A percentile compares a stretch with the other conserved stretches of the same genome.
These are phyloP conservation scores for Cryptoblepharus egeriae DNA, from an alignment of 2,797 vertebrate genomes.

Conservation along the genomic window DNA sequence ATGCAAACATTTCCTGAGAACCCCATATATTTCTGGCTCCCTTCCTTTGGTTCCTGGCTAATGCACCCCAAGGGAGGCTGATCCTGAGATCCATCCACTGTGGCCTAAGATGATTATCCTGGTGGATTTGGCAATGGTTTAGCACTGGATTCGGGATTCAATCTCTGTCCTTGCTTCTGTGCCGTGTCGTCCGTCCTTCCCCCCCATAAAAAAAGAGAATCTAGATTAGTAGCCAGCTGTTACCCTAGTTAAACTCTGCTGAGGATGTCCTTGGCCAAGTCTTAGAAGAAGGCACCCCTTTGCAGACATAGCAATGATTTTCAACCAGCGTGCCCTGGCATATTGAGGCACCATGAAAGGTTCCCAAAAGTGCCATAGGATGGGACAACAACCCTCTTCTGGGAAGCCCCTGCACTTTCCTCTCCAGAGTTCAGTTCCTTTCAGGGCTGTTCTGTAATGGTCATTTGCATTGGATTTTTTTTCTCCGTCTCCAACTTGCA, in stretches of 20 bases:
- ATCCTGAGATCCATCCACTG: neutral
- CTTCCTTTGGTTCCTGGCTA: too few species aligned
- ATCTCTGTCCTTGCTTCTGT: neutral
- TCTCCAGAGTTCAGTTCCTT: neutral
- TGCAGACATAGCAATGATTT: too few species aligned
- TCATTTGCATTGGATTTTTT: neutral
- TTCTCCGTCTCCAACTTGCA: neutral
- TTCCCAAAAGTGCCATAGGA: too few species aligned
- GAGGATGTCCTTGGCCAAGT: neutral
- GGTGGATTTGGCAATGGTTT: neutral
- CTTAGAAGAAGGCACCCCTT: neutral
- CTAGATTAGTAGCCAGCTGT: conserved; percentile 9
- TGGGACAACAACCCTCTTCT: neutral
- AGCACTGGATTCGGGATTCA: neutral
- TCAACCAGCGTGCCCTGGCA: too few species aligned
- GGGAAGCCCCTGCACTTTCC: too few species aligned
- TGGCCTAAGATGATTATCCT: neutral
- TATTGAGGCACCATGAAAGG: too few species aligned
- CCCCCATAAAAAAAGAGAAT: too few species aligned
- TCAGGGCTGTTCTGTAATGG: neutral
- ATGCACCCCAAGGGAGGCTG: neutral
- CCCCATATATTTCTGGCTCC: too few species aligned
- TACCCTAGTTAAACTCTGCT: neutral
- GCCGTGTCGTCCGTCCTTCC: neutral
- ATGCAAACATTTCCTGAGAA: too few species aligned